Percentiles rank a stretch among this genome's conserved stretches.
Conservation (phyloP, 2,113 vertebrate species). For the Oryzias curvinotus region DNA sequence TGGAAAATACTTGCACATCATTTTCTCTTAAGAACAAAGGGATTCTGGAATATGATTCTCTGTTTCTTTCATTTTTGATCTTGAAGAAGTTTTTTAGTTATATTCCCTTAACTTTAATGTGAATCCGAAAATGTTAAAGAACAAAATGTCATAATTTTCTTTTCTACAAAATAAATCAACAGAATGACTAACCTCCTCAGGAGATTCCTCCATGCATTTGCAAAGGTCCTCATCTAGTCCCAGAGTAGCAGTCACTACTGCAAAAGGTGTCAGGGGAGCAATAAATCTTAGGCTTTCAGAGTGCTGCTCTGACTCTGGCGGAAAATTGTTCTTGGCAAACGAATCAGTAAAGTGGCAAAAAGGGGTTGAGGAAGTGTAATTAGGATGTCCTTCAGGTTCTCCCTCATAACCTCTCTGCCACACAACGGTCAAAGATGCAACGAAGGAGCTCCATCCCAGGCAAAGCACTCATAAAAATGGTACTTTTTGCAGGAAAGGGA, state of each 20-base stretch:
- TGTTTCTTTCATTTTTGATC: too few relatives aligned
- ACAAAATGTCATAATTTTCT: too few relatives aligned
- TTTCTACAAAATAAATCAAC: too few relatives aligned
- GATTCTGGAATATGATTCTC: too few relatives aligned
- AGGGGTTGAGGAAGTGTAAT: slow-evolving; percentile 53
- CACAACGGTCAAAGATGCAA: slow-evolving; percentile 62
- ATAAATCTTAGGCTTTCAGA: slow-evolving; percentile 48
- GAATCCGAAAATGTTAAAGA: too few relatives aligned
- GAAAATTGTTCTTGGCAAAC: slow-evolving; percentile 70
- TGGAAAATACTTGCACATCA: too few relatives aligned
- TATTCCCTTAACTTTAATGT: too few relatives aligned
- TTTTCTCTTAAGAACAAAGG: too few relatives aligned
- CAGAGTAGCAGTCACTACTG: slow-evolving; percentile 56
- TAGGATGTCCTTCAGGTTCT: slow-evolving; percentile 66
- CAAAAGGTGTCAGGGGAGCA: slow-evolving; percentile 61
- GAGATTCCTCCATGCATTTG: too few relatives aligned
- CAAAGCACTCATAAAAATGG: slow-evolving; percentile 61
- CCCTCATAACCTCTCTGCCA: slow-evolving; percentile 46
- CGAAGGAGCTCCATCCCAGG: slow-evolving; percentile 51
- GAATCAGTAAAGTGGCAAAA: slow-evolving; percentile 41
- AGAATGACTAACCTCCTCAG: too few relatives aligned
- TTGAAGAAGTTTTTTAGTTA: too few relatives aligned
- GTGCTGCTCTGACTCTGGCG: slow-evolving; percentile 48
- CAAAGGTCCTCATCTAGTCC: slow-evolving; percentile 22
- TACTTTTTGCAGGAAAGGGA: slow-evolving; percentile 61